Base-by-base conservation (phyloP, 2,888 invertebrate genomes). In the Beris chalybata region DNA sequence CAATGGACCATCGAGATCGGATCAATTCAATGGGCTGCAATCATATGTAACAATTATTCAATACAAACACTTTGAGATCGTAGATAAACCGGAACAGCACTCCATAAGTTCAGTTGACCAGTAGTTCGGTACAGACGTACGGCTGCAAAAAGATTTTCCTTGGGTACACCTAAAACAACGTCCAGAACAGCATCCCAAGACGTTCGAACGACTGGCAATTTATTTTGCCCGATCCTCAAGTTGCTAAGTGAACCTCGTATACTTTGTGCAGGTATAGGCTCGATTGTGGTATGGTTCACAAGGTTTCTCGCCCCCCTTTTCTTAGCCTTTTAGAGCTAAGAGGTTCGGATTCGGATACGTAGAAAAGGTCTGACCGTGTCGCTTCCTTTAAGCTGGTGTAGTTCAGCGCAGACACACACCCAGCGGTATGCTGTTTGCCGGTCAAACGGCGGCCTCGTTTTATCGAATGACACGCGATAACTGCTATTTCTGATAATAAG, bases 41-140 rank as follows among this genome's bases (percentile, higher is more conserved):
- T 68, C 68, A 68, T 68, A 68, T 68, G 68, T 68, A 65, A 68
- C 68, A 68, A 68, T 68, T 68, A 68, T 68, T 68, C 68, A 68
- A 61, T 65, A 52, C 65, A 65, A 68, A 65, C 68, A 65, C 68
- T 68, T 65, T 65, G 65, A 61, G 68, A 68, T 68, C 68, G 55
- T 52, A 65, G 68, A 68, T 68, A 68, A 68, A 9, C 12, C 22
- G 9, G 56, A 15, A 43, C 55, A 47, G 61, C 61, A 61, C 61
- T 61, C 61, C 61, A 61, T 61, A 61, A 61, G 61, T 61, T 61
- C 61, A 30, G 45, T 45, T 64, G 64, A 55, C 64, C 55, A 55
- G 55, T 64, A 48, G 48, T 48, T 48, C 12, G 6, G 6, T 48
- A 15, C 2, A 48, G 48, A 48, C n/a, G 48, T 15, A 15, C 48